A percentile compares a stretch with the other conserved stretches of the same genome.
Conservation (phyloP, 2,797 vertebrate species). For the Schizopygopsis pylzovi region DNA sequence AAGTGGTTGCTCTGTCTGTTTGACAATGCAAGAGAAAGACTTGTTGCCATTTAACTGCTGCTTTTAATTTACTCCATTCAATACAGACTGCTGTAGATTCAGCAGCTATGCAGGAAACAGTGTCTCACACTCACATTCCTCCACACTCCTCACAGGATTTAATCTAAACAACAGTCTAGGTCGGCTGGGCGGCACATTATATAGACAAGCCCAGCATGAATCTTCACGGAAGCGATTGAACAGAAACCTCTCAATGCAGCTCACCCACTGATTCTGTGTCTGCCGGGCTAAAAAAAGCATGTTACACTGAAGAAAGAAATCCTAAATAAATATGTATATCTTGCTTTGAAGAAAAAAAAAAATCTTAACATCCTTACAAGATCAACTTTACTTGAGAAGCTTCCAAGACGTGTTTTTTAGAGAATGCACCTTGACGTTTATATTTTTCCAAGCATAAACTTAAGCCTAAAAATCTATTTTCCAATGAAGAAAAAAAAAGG, state of each 20-base stretch:
- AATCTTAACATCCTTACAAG: background rate
- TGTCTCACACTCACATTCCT: slow-evolving; percentile 15
- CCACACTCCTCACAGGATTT: slow-evolving; percentile 13
- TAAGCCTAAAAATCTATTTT: background rate
- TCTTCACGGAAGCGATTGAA: slow-evolving; percentile 55
- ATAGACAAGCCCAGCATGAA: slow-evolving; percentile 9
- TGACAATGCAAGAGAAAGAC: background rate
- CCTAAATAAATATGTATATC: background rate
- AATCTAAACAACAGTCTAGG: slow-evolving; percentile 24
- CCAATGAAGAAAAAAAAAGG: background rate
- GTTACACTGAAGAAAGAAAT: background rate
- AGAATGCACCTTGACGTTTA: background rate
- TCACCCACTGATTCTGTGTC: background rate
- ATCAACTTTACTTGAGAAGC: background rate
- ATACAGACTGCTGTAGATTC: background rate
- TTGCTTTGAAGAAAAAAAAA: background rate
- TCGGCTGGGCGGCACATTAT: background rate
- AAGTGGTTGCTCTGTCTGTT: background rate
- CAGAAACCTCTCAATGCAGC: slow-evolving; percentile 3
- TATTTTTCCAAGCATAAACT: background rate
- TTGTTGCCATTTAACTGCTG: background rate
- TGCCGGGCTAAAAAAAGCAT: background rate
- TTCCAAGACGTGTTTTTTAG: background rate
- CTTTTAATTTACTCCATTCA: background rate
- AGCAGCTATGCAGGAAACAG: background rate